Base-by-base conservation (phyloP, 2,888 invertebrate species). In the Scaptomyza parva region DNA sequence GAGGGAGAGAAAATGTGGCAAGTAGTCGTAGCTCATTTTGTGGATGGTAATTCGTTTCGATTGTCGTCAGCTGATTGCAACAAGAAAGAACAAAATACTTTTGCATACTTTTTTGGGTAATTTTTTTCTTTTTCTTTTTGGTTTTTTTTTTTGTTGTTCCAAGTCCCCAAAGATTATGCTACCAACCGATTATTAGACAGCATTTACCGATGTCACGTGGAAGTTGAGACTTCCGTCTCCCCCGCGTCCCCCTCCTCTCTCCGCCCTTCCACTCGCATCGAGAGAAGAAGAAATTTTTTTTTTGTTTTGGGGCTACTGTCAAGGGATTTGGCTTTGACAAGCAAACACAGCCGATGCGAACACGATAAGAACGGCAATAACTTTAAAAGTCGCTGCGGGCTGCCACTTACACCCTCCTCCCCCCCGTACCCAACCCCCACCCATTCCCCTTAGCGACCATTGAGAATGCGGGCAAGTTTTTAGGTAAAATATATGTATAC, bases 351-450 rank as follows among this genome's bases (percentile, higher is more conserved):
- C 39, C 60, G 77, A 67, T 72, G 67, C 58, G 59, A 73, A 41
- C 37, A 37, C 52, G 79, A 79, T 79, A 79, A 79, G 84, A 59
- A 66, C 50, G 79, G 86, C 86, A 81, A 81, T 81, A 81, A 85
- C 86, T 81, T 81, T 81, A 70, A 70, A 82, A 85, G 86, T 72
- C 76, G 83, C 80, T 82, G 76, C 64, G 62, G 83, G 80, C 80
- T 61, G 57, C 53, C 43, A 28, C 26, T 20, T 35, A n/a, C 17
- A 6, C 17, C 0, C 28, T 6, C 22, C 11, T 0, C 24, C 30
- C 20, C 22, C 44, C 35, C 41, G 8, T 22, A 14, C 18, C 1
- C 28, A 26, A 11, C 12, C 0, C 22, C 41, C 37, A 17, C 9
- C 33, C 2, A 28, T 24, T 8, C 39, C 8, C 9, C 28, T 26